Base-by-base conservation (phyloP, 1,140 invertebrate genomes). In the Calephelis virginiensis region DNA sequence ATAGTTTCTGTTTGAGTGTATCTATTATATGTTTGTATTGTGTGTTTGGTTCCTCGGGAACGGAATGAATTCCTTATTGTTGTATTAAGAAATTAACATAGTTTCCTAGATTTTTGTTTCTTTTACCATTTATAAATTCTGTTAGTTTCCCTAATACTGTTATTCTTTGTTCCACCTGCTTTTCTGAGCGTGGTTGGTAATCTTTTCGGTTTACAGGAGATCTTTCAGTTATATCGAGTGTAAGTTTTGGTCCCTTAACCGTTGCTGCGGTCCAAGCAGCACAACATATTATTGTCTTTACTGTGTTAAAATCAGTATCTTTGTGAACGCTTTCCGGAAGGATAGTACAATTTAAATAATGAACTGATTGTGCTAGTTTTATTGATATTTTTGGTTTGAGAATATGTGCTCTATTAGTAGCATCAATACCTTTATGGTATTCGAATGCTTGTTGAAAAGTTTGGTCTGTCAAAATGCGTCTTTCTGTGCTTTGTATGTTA, bases 1-100 rank as follows among this genome's bases (percentile, higher is more conserved):
- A 46, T 0, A 76, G 62, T 68, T 73, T 76, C 64, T 73, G 74
- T 76, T 76, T 76, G 10, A 76, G 43, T 60, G 74, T 73, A 48
- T 76, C 74, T 61, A 76, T 43, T 46, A 61, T 61, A 11, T 70
- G 56, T 28, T 14, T 28, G 28, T 63, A 6, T 69, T 72, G 40
- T 61, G 47, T 71, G 14, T 75, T 75, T 0, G 53, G 61, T 53
- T 69, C 59, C 66, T 75, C 74, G 59, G 73, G 71, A 49, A 45
- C 47, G 10, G 69, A 59, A 17, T 76, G 74, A 9, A 60, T 68
- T 61, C 63, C 68, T 28, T 76, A 74, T 47, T 67, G 28, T 4
- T 28, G 28, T 28, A 28, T 4, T 28, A 28, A 28, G 28, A 28
- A 28, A 1, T 67, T 28, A 37, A 73, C 71, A n/a, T 67, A 12